Conservation (phyloP, 1,140 invertebrate species). For the Branchinecta lindahli region DNA sequence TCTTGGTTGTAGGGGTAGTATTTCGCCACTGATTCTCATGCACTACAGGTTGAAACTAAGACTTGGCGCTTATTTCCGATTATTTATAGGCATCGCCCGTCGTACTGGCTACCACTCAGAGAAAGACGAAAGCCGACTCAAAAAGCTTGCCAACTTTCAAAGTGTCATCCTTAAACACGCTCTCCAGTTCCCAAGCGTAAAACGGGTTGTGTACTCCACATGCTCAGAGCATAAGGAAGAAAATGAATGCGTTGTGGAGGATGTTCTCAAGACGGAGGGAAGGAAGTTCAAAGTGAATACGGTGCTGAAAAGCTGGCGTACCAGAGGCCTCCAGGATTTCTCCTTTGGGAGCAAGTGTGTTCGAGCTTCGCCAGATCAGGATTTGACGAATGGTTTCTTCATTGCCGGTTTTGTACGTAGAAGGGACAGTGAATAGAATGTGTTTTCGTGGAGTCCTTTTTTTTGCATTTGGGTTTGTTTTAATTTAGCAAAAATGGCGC, state of each 20-base stretch:
- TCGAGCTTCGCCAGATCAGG: conserved; percentile 51
- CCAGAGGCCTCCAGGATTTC: conserved; percentile 34
- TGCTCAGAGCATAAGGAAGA: conserved; percentile 79
- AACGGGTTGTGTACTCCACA: conserved; percentile 82
- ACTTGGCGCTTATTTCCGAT: conserved; percentile 22
- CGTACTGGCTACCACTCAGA: conserved; percentile 13
- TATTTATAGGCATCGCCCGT: background rate
- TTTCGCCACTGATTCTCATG: too few relatives aligned
- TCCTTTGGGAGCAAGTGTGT: conserved; percentile 45
- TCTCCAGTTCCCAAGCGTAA: conserved; percentile 63
- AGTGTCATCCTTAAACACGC: conserved; percentile 68
- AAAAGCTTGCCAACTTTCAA: conserved; percentile 62
- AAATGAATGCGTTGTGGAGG: conserved; percentile 70
- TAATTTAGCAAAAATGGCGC: too few relatives aligned
- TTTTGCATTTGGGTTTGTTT: too few relatives aligned
- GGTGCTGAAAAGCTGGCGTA: conserved; percentile 23
- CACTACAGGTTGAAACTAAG: background rate
- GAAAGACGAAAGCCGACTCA: conserved; percentile 36
- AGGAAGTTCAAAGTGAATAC: conserved; percentile 26
- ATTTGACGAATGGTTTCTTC: conserved; percentile 86
- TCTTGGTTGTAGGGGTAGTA: too few relatives aligned
- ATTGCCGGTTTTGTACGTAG: conserved; percentile 60
- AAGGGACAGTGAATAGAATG: conserved; percentile 1
- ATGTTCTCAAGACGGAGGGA: conserved; percentile 43
- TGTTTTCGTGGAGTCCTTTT: background rate